These are phyloP conservation scores for Mystacides longicornis DNA, from an alignment of 2,888 invertebrate species.

Conservation along the genomic window DNA sequence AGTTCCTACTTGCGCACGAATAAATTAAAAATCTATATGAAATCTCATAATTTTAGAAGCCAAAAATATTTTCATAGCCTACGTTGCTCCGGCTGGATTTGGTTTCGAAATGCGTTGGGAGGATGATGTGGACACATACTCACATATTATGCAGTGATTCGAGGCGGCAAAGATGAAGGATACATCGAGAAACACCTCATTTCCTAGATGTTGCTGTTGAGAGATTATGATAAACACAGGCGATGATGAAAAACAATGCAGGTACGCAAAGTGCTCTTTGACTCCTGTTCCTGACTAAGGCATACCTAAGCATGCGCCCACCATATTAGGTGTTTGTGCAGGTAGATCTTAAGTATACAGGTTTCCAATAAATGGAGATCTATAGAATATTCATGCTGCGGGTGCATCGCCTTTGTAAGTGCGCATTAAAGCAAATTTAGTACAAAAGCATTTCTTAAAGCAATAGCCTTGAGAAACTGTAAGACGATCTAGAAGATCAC, in stretches of 20 bases:
- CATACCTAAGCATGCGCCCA: too few relatives aligned
- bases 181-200: slow-evolving; percentile 13
- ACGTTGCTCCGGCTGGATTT: too few relatives aligned
- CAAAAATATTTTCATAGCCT: too few relatives aligned
- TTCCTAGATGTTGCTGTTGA: slow-evolving; percentile 14
- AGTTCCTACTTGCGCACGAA: too few relatives aligned
- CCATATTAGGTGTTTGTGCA: too few relatives aligned
- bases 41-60: too few relatives aligned
- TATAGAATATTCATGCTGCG: not conserved
- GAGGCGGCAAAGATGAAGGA: slow-evolving; percentile 14
- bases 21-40: too few relatives aligned
- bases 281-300: slow-evolving; percentile 9
- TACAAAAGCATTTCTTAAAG: not conserved
- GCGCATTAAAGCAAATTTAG: not conserved
- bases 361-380: too few relatives aligned
- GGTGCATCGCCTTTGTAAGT: not conserved
- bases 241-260: slow-evolving; percentile 25
- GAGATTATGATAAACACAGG: slow-evolving; percentile 22
- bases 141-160: too few relatives aligned
- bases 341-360: too few relatives aligned
- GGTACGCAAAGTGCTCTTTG: slow-evolving; percentile 24
- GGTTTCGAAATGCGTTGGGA: too few relatives aligned
- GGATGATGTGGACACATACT: too few relatives aligned
- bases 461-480: not conserved
- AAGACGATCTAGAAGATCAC: not conserved